Evolutionary conservation across 2,113 vertebrate species (phyloP).

Genomic region (Apus apus): DNA sequence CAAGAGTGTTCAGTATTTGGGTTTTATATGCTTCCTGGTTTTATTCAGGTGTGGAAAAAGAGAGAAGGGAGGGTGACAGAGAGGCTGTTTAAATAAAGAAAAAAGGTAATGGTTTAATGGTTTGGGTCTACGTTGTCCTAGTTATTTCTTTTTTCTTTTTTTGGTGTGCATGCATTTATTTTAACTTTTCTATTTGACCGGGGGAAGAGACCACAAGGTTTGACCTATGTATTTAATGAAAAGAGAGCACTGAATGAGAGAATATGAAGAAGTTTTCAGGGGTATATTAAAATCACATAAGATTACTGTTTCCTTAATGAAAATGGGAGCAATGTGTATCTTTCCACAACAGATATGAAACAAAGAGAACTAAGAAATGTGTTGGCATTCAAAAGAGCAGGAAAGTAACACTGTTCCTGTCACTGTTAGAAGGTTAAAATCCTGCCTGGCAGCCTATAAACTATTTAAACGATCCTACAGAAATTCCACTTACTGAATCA

Average conservation of each 20-base stretch:
- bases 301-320: slow-evolving; percentile 19
- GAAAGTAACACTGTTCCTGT: slow-evolving; percentile 32
- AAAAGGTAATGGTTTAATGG: neutral
- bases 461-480: slow-evolving; percentile 27
- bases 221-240: slow-evolving; percentile 34
- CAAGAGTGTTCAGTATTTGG: neutral
- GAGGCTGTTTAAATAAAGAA: neutral
- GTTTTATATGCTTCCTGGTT: slow-evolving; percentile 12
- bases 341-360: slow-evolving; percentile 10
- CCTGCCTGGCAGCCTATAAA: slow-evolving; percentile 34
- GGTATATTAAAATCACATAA: neutral
- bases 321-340: neutral
- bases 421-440: slow-evolving; percentile 29
- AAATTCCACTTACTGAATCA: slow-evolving; percentile 39
- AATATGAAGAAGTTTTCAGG: slow-evolving; percentile 14
- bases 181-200: slow-evolving; percentile 9
- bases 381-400: slow-evolving; percentile 13
- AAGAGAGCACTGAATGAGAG: neutral
- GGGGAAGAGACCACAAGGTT: neutral
- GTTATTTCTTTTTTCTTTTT: neutral
- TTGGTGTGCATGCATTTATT: neutral
- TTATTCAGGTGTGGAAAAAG: neutral
- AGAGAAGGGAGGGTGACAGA: neutral
- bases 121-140: slow-evolving; percentile 12
- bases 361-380: slow-evolving; percentile 16